Conservation (phyloP, 2,888 invertebrate species). For the Arctia plantaginis region DNA sequence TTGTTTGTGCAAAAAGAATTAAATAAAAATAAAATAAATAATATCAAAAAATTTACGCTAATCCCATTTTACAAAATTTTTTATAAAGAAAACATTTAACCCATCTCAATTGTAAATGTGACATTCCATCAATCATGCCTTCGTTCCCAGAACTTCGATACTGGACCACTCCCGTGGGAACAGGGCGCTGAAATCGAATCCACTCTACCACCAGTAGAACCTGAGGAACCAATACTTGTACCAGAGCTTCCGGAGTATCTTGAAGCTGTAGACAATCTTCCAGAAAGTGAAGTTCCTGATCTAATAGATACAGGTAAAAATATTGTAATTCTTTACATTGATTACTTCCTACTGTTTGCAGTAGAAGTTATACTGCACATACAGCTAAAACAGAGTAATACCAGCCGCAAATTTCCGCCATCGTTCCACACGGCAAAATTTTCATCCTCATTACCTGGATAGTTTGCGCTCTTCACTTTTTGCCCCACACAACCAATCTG, state of each 20-base stretch:
- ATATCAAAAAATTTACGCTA: too few relatives aligned
- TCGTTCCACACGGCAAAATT: too few relatives aligned
- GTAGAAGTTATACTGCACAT: background rate
- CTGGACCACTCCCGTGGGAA: constrained; percentile 79
- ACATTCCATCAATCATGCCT: constrained; percentile 26
- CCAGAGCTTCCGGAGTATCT: constrained; percentile 76
- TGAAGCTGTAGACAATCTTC: constrained; percentile 75
- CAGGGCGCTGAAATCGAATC: constrained; percentile 66
- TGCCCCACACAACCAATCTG: too few relatives aligned
- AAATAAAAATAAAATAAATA: too few relatives aligned
- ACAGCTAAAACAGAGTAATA: background rate
- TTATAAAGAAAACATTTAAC: background rate
- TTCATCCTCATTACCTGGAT: too few relatives aligned
- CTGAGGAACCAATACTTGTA: constrained; percentile 76
- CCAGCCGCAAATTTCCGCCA: too few relatives aligned
- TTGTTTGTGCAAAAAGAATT: too few relatives aligned
- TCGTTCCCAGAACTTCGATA: constrained; percentile 70
- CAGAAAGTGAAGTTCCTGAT: constrained; percentile 77
- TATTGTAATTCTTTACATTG: background rate
- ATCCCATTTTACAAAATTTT: background rate
- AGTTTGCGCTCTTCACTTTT: too few relatives aligned
- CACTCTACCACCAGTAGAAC: constrained; percentile 62
- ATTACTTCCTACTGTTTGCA: background rate
- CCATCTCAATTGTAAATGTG: constrained; percentile 35
- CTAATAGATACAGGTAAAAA: constrained; percentile 74